These are phyloP conservation scores for Zaprionus kolodkinae DNA, from an alignment of 1,140 invertebrate genomes.

Conservation along the genomic window DNA sequence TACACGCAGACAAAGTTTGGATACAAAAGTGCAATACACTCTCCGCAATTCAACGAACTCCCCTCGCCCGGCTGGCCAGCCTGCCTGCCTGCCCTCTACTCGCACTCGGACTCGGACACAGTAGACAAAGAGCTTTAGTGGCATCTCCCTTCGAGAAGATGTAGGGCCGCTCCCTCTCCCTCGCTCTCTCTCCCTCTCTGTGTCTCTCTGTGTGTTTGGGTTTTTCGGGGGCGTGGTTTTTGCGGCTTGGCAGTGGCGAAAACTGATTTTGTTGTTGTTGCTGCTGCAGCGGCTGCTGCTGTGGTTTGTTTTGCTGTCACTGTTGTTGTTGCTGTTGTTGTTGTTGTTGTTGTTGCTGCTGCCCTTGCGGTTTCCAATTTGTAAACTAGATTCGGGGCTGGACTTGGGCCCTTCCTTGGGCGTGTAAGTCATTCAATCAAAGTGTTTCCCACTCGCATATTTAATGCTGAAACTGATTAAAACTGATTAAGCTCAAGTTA, in stretches of 20 bases:
- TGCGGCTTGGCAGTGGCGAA: constrained; percentile 48
- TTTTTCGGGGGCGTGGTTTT: constrained; percentile 32
- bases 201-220: constrained; percentile 14
- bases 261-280: constrained; percentile 54
- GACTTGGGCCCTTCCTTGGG: constrained; percentile 29
- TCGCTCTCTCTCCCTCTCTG: background rate
- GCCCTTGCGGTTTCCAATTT: constrained; percentile 68
- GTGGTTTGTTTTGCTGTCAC: constrained; percentile 23
- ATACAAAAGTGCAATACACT: constrained; percentile 76
- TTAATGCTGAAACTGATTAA: constrained; percentile 1
- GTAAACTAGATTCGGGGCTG: constrained; percentile 64
- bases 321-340: constrained; percentile 28
- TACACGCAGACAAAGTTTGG: constrained; percentile 69
- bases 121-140: constrained; percentile 47
- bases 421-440: constrained; percentile 69
- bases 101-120: constrained; percentile 26
- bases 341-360: constrained; percentile 51
- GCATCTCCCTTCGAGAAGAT: too few species aligned
- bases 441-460: constrained; percentile 17
- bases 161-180: background rate
- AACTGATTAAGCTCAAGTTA: constrained; percentile 4
- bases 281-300: constrained; percentile 18
- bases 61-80: background rate
- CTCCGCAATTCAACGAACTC: constrained; percentile 14
- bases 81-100: background rate